Conservation (phyloP, 1,140 invertebrate genomes). For the Drusus annulatus region DNA sequence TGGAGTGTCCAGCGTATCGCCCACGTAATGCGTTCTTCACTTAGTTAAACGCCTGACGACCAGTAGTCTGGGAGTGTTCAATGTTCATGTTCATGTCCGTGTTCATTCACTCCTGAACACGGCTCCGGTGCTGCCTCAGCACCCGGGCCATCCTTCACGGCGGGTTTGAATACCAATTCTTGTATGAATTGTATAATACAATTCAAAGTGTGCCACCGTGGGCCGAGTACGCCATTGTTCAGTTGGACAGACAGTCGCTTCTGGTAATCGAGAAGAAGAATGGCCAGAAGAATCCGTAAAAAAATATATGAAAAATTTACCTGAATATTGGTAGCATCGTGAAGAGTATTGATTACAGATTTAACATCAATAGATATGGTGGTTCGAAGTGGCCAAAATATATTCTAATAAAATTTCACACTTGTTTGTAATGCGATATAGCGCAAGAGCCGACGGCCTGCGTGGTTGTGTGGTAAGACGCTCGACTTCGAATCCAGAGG, state of each 20-base stretch:
- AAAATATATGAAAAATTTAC: background rate
- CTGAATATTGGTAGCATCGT: background rate
- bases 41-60: slow-evolving; percentile 30
- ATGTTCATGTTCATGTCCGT: background rate
- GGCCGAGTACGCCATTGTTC: slow-evolving; percentile 1
- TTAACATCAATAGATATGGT: background rate
- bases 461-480: no score
- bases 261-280: slow-evolving; percentile 36
- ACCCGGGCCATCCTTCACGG: slow-evolving; percentile 25
- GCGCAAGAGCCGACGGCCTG: no score
- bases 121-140: background rate
- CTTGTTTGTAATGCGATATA: background rate
- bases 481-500: no score
- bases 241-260: background rate
- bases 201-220: slow-evolving; percentile 6
- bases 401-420: background rate
- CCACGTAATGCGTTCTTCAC: slow-evolving; percentile 41
- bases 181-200: no score
- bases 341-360: slow-evolving; percentile 9
- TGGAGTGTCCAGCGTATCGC: slow-evolving; percentile 21
- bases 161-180: background rate
- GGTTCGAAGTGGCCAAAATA: background rate
- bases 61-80: slow-evolving; percentile 16
- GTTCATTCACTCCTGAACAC: slow-evolving; percentile 4
- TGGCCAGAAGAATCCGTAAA: background rate